Base-by-base conservation (phyloP, 1,140 invertebrate genomes). In the Pachyrhynchus sulphureomaculatus region DNA sequence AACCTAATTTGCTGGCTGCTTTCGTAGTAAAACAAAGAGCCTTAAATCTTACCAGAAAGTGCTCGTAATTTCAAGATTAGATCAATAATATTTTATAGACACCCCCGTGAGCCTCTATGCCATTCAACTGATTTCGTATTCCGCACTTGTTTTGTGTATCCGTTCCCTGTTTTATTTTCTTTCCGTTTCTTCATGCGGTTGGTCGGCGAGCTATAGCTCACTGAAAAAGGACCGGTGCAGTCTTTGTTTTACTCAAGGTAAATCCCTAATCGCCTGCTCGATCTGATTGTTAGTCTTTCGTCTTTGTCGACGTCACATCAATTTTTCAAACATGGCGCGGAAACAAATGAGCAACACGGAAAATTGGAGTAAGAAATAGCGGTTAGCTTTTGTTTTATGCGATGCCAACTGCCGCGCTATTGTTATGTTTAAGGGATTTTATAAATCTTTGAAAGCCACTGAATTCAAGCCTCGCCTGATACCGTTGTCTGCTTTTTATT, bases 301-400 rank as follows among this genome's bases (percentile, higher is more conserved):
- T 75, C 74, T 73, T 67, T 73, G 72, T 74, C 71, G 72, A 66
- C 71, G 71, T 73, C 74, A 69, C 71, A 75, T 75, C 74, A 74
- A 75, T 75, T 74, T 75, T 75, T 75, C 74, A 75, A 68, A 72
- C 51, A 69, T 68, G 72, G 72, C 70, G 71, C 73, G 70, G 72
- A 76, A 76, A 76, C 71, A 75, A 76, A 76, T 76, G 75, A 76
- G 75, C 72, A 67, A 62, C 68, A 47, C 72, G 68, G 67, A 64
- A 75, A 76, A 76, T 76, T 76, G 73, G 68, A 73, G 73, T 76
- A 75, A 76, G 75, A 74, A 75, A 76, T 76, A 76, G 75, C 72
- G 72, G 75, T 76, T 75, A 74, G 72, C 72, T 73, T 72, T 74
- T 76, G 73, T 76, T 76, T 76, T 76, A 76, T 76, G 71, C 73